Evolutionary conservation across 2,888 invertebrate genomes (phyloP), one percentile per base, ranked within the genome.

Genomic region (Ommatoiulus sabulosus): DNA sequence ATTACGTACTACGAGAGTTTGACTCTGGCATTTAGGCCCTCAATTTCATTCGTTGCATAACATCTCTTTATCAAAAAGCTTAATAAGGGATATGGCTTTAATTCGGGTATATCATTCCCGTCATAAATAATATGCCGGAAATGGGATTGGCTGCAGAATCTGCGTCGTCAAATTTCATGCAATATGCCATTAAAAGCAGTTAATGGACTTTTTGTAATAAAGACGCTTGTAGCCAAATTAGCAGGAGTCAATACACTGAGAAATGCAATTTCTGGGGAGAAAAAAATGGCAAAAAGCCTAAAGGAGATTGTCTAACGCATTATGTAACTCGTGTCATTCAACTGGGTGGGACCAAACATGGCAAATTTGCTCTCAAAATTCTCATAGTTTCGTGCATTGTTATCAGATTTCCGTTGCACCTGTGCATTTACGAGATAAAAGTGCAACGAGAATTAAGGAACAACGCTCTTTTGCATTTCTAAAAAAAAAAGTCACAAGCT

Each of bases 371-470:
- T 80, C 80, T 35, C 12, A 12, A 80, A 80, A 43, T 12, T 15
- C 24, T 80, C 72, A 35, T 35, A 12, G 15, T 43, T 4, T 7
- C 7, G 24, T 24, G 3, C 35, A 15, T 80, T 20, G 24, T 72
- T 72, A 72, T 72, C 72, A 72, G 72, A 72, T 80, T 80, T 12
- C 80, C 80, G 24, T 43, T 80, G 80, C 80, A 80, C 80, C 80
- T 80, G 35, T 80, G 35, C 35, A 15, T 24, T 80, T 24, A 0
- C 15, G 35, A 80, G 80, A 80, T 80, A 80, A 35, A 80, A 35
- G 35, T 24, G 35, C 12, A 15, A 52, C 35, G 35, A 80, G 35
- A 35, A 35, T 15, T 35, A 35, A 15, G 12, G 80, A 80, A 80
- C 80, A 80, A 80, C 15, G 24, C 35, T 24, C 12, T 24, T 80